These are phyloP conservation scores for Diadophis punctatus DNA, from an alignment of 2,113 vertebrate genomes.

Conservation along the genomic window DNA sequence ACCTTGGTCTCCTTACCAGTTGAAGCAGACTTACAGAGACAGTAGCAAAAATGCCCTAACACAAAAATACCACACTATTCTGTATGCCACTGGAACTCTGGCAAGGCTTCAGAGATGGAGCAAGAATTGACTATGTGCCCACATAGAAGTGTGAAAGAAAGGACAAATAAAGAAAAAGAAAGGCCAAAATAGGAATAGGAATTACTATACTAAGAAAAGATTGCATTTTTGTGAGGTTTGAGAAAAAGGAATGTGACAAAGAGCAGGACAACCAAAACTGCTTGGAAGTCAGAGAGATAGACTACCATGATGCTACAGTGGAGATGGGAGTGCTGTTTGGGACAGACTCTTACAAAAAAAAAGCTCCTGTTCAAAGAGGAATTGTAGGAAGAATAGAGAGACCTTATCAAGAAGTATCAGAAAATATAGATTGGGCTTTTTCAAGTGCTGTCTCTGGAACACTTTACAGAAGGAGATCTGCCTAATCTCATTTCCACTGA, in stretches of 20 bases:
- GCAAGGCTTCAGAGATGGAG: neutral
- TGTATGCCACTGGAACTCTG: neutral
- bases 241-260: neutral
- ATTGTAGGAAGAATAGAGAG: neutral
- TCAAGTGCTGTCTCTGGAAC: neutral
- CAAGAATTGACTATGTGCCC: neutral
- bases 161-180: neutral
- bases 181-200: neutral
- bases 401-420: neutral
- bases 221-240: neutral
- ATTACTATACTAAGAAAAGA: neutral
- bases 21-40: neutral
- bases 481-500: neutral
- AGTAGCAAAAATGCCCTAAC: neutral
- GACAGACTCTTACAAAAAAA: neutral
- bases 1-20: neutral
- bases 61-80: neutral
- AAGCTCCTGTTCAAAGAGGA: neutral
- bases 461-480: neutral
- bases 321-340: neutral
- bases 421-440: neutral
- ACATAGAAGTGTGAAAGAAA: neutral
- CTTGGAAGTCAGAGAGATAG: neutral
- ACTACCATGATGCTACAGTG: neutral
- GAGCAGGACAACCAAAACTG: neutral